These are phyloP conservation scores for Tyrophagus putrescentiae DNA, from an alignment of 1,140 invertebrate genomes.

Conservation along the genomic window DNA sequence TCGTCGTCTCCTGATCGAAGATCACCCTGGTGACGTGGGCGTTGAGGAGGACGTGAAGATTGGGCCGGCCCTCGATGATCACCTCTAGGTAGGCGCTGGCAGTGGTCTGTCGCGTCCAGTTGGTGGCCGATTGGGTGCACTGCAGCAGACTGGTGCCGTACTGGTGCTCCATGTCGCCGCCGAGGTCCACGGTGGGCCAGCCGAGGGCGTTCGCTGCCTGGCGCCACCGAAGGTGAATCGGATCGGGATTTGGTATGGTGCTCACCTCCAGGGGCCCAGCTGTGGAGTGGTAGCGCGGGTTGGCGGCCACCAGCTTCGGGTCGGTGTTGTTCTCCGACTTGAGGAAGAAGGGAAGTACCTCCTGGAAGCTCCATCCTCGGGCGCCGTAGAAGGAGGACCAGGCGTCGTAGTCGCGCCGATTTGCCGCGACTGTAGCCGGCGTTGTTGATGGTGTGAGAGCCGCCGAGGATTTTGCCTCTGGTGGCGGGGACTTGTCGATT, in stretches of 20 bases:
- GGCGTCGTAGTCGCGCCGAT: slow-evolving; percentile 64
- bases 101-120: slow-evolving; percentile 72
- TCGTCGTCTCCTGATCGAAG: too few species aligned
- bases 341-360: slow-evolving; percentile 50
- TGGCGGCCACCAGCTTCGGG: neutral
- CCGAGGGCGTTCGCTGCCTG: slow-evolving; percentile 63
- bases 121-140: slow-evolving; percentile 65
- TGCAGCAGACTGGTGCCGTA: slow-evolving; percentile 47
- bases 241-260: slow-evolving; percentile 21
- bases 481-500: slow-evolving; percentile 33
- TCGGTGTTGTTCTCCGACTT: slow-evolving; percentile 30
- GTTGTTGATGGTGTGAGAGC: slow-evolving; percentile 41
- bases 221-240: too few species aligned
- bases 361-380: slow-evolving; percentile 52
- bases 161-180: slow-evolving; percentile 62
- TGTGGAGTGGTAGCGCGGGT: slow-evolving; percentile 23
- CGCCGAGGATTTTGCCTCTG: slow-evolving; percentile 31
- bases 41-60: slow-evolving; percentile 70
- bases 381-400: slow-evolving; percentile 53
- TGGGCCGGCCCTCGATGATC: slow-evolving; percentile 52
- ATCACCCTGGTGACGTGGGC: slow-evolving; percentile 64
- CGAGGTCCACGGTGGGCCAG: slow-evolving; percentile 61
- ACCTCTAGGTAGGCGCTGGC: slow-evolving; percentile 71
- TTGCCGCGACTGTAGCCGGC: slow-evolving; percentile 80
- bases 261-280: slow-evolving; percentile 23